Percentiles rank a stretch among this genome's conserved stretches.
Conservation (phyloP, 92 coral and sea anemone genomes). For the Porites divaricata region DNA sequence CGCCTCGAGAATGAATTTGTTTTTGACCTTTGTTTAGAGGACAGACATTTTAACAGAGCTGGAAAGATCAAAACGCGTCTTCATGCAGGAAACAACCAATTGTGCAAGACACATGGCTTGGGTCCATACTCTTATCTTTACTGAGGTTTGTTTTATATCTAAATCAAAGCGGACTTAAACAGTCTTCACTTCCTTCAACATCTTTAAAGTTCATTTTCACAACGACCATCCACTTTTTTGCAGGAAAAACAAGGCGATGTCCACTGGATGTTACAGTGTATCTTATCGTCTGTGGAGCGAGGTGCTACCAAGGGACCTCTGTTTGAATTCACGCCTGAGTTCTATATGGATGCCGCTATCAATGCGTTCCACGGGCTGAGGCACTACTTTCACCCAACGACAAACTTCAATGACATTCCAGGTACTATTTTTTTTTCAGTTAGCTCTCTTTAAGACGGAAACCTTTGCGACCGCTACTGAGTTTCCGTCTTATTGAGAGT, state of each 20-base stretch:
- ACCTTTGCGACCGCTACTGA: too few species aligned
- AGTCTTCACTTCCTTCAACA: too few species aligned
- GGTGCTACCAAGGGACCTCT: slow-evolving; percentile 64
- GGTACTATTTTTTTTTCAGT: slow-evolving; percentile 43
- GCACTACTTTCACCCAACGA: slow-evolving; percentile 89
- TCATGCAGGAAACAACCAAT: slow-evolving; percentile 87
- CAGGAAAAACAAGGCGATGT: slow-evolving; percentile 91
- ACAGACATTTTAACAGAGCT: slow-evolving; percentile 84
- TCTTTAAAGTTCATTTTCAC: background rate
- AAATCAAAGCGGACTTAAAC: too few species aligned
- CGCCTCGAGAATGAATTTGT: background rate
- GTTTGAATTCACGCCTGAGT: slow-evolving; percentile 95
- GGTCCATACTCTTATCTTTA: slow-evolving; percentile 91
- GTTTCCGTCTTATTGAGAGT: too few species aligned
- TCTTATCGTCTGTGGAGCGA: slow-evolving; percentile 78
- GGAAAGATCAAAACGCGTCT: slow-evolving; percentile 87
- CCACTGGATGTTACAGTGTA: slow-evolving; percentile 89
- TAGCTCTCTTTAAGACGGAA: too few species aligned
- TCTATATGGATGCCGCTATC: slow-evolving; percentile 91
- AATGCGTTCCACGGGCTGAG: slow-evolving; percentile 91
- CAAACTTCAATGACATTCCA: slow-evolving; percentile 77
- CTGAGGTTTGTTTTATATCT: slow-evolving; percentile 59
- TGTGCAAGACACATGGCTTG: slow-evolving; percentile 99
- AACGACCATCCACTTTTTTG: background rate
- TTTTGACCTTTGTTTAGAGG: slow-evolving; percentile 48